These are phyloP conservation scores for Habropoda laboriosa DNA, from an alignment of 1,140 invertebrate species.

Conservation along the genomic window DNA sequence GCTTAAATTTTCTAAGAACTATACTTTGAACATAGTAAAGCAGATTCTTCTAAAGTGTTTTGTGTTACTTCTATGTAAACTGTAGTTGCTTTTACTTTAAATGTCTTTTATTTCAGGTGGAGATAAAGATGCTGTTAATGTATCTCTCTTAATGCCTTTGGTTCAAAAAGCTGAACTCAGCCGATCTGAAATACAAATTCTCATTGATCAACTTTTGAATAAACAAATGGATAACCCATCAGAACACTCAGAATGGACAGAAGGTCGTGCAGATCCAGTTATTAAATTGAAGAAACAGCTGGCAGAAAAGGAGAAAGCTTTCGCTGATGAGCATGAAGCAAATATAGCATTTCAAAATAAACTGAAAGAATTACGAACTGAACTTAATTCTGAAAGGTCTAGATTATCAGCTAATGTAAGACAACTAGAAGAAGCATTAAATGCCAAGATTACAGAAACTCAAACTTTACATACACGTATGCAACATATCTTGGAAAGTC, in stretches of 20 bases:
- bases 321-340: constrained; percentile 88
- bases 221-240: constrained; percentile 90
- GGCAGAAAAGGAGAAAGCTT: constrained; percentile 89
- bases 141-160: constrained; percentile 87
- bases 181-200: constrained; percentile 91
- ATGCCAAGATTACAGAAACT: constrained; percentile 81
- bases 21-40: constrained; percentile 75
- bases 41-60: constrained; percentile 74
- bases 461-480: constrained; percentile 84
- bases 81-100: background rate
- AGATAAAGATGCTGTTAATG: constrained; percentile 85
- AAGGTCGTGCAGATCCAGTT: constrained; percentile 92
- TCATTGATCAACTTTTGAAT: constrained; percentile 93
- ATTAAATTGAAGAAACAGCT: constrained; percentile 93
- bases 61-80: constrained; percentile 6
- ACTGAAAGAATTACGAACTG: constrained; percentile 89
- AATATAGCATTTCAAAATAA: constrained; percentile 87
- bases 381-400: constrained; percentile 86
- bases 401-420: constrained; percentile 82
- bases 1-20: constrained; percentile 54
- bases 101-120: constrained; percentile 78
- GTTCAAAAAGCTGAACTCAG: constrained; percentile 90
- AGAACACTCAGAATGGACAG: constrained; percentile 92
- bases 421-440: constrained; percentile 83
- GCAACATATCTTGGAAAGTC: constrained; percentile 84